A percentile compares a stretch with the other conserved stretches of the same genome.
Conservation (phyloP, 2,888 invertebrate genomes). For the Drosophila algonquin region DNA sequence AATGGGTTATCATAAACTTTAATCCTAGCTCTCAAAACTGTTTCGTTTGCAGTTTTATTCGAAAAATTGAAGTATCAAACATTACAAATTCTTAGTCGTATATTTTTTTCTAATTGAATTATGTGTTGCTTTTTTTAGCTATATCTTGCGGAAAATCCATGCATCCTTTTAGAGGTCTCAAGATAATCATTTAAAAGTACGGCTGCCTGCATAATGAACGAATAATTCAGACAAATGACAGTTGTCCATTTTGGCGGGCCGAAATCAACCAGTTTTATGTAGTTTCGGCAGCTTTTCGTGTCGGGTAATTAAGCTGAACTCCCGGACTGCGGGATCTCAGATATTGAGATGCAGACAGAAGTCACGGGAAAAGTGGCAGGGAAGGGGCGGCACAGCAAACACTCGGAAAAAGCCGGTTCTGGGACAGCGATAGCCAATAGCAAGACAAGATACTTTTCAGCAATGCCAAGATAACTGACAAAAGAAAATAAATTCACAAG, state of each 20-base stretch:
- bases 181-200: constrained; percentile 50
- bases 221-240: constrained; percentile 25
- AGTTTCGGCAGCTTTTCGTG: constrained; percentile 3
- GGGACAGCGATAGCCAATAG: constrained; percentile 66
- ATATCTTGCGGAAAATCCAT: too few species aligned
- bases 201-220: constrained; percentile 4
- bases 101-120: too few species aligned
- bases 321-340: constrained; percentile 20
- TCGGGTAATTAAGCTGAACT: constrained; percentile 61
- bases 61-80: too few species aligned
- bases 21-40: neutral
- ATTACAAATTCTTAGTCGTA: too few species aligned
- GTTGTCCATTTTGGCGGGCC: constrained; percentile 48
- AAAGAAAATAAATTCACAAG: constrained; percentile 18
- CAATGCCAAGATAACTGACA: constrained; percentile 19
- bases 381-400: neutral
- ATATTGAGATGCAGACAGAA: constrained; percentile 65
- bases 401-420: constrained; percentile 17
- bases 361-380: constrained; percentile 50
- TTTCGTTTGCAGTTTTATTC: too few species aligned
- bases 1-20: too few species aligned
- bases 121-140: neutral
- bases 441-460: constrained; percentile 28
- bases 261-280: constrained; percentile 52
- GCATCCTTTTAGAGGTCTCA: neutral